Evolutionary conservation across 2,797 vertebrate genomes (phyloP).

Genomic region (Agapornis canus): DNA sequence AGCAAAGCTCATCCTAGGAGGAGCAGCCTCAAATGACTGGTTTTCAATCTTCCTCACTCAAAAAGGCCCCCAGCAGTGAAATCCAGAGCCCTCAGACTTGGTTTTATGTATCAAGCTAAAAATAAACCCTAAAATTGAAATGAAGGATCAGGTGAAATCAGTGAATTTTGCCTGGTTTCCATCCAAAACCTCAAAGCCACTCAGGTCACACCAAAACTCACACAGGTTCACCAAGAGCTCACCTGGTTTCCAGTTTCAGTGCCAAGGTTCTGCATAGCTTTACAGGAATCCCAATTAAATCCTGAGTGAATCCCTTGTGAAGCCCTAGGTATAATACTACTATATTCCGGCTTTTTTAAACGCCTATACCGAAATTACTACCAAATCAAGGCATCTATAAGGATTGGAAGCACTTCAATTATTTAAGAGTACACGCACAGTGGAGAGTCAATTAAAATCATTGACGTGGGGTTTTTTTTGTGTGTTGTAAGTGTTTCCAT

Average conservation of each 20-base stretch:
- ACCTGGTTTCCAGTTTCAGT: conserved; percentile 5
- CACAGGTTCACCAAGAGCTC: not conserved
- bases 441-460: conserved; percentile 31
- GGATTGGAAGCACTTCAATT: conserved; percentile 10
- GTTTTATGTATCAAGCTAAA: not conserved
- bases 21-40: not conserved
- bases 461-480: not conserved
- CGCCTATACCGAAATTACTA: not conserved
- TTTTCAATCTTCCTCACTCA: not conserved
- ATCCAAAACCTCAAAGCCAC: not conserved
- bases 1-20: not conserved
- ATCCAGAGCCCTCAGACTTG: not conserved
- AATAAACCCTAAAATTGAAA: not conserved
- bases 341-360: not conserved
- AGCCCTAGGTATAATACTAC: not conserved
- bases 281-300: not conserved
- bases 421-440: not conserved
- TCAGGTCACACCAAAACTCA: not conserved
- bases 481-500: conserved; percentile 2
- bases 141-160: not conserved
- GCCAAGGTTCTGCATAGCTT: not conserved
- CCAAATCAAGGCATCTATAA: not conserved
- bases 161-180: not conserved
- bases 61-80: not conserved
- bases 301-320: not conserved